phyloP scores from a whole-genome alignment of 1,140 invertebrate species.

The Pogonus chalceus region DNA sequence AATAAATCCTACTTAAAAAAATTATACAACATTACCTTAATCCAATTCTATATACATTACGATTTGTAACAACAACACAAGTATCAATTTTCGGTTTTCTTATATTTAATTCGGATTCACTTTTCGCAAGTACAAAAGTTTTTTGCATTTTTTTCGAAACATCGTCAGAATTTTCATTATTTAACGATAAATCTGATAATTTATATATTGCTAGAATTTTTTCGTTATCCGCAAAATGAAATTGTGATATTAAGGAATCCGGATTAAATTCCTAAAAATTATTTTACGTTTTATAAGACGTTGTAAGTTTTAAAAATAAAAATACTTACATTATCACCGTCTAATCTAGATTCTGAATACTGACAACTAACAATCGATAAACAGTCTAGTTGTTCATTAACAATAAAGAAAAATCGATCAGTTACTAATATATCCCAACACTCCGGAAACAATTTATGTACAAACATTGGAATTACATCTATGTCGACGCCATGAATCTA shows the following conservation, averaged over 20 bases:
- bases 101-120: conserved; percentile 42
- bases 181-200: conserved; percentile 31
- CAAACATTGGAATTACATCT: conserved; percentile 52
- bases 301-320: conserved; percentile 7
- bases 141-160: conserved; percentile 31
- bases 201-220: conserved; percentile 39
- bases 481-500: conserved; percentile 53
- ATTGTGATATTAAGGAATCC: conserved; percentile 42
- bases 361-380: conserved; percentile 50
- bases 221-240: conserved; percentile 42
- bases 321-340: conserved; percentile 41
- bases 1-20: conserved; percentile 6
- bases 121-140: conserved; percentile 35
- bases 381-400: conserved; percentile 38
- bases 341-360: conserved; percentile 47
- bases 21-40: conserved; percentile 41
- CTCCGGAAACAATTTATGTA: conserved; percentile 55
- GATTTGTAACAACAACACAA: conserved; percentile 60
- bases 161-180: conserved; percentile 17
- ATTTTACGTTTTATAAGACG: conserved; percentile 11
- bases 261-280: conserved; percentile 41
- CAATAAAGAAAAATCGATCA: conserved; percentile 50
- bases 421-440: conserved; percentile 47
- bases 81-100: conserved; percentile 46
- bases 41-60: conserved; percentile 54